These are phyloP conservation scores for Arenaria interpres DNA, from an alignment of 2,113 vertebrate genomes.

Conservation along the genomic window DNA sequence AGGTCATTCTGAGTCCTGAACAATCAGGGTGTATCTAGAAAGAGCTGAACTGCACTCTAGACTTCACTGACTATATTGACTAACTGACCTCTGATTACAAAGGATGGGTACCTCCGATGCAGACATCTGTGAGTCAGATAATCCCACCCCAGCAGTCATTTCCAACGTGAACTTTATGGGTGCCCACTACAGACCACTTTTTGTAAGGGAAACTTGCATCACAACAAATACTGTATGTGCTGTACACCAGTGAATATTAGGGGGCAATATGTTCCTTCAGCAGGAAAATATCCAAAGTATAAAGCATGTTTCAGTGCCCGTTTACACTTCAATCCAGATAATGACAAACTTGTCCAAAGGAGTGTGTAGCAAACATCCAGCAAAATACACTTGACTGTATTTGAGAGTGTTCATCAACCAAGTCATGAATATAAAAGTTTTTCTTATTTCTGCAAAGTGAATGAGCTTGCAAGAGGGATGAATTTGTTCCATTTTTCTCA, in stretches of 20 bases:
- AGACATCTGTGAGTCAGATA: not conserved
- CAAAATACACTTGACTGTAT: not conserved
- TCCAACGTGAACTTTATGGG: not conserved
- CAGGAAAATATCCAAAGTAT: not conserved
- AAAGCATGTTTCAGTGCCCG: not conserved
- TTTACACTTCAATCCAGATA: not conserved
- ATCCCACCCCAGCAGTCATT: not conserved
- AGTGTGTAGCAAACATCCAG: not conserved
- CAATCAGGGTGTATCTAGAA: accelerated
- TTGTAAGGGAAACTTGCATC: not conserved
- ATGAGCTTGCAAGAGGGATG: not conserved
- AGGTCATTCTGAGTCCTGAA: not conserved
- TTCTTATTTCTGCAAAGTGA: not conserved
- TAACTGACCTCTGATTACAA: not conserved
- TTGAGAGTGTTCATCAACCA: not conserved
- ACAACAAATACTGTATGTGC: not conserved
- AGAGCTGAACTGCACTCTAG: not conserved
- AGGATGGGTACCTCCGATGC: not conserved
- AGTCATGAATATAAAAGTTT: not conserved
- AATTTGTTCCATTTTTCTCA: not conserved
- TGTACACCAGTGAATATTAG: not conserved
- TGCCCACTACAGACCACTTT: not conserved
- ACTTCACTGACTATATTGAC: not conserved
- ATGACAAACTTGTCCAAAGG: not conserved
- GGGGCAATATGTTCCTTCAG: not conserved